Base-by-base conservation (phyloP, 2,113 vertebrate genomes). In the Oceanites oceanicus region DNA sequence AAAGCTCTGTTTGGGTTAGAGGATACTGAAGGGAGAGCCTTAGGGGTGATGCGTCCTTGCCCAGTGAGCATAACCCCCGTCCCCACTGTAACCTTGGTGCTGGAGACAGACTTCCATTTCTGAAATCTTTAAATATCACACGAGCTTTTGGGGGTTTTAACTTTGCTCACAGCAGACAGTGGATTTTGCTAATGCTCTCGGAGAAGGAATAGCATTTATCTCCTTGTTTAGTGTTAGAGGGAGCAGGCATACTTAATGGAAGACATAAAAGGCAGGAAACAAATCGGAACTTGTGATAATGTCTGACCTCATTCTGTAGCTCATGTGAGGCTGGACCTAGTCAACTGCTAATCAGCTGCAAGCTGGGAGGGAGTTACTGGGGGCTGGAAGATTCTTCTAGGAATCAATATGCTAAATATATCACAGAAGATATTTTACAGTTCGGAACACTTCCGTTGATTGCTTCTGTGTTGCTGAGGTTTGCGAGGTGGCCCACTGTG, bases 1-100 rank as follows among this genome's bases (percentile, higher is more conserved):
- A 83, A 88, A 91, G 23, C 93, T 75, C 47, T 92, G 84, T 96
- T 95, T 96, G 92, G 78, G 90, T 92, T 92, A 94, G 82, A 72
- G 74, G 71, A 90, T 93, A 29, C 81, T 62, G 82, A 93, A 95
- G 82, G 78, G 93, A 90, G 74, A 96, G 90, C 94, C 92, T 79
- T 44, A n/a, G 62, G 74, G 55, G 59, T 62, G 68, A 47, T 96
- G 93, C 94, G 94, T 90, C 42, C n/a, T 76, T 56, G 78, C 93
- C 93, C 66, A 70, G 85, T 56, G 49, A 90, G 49, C 34, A 25
- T 65, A 96, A 88, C 77, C 76, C 80, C 29, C 76, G 53, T 92
- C 84, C 92, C 66, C 0, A 1, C 66, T 79, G 55, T 88, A 96
- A 93, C 92, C 93, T 86, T 86, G 63, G 14, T 66, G 63, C 53